phyloP scores from a whole-genome alignment of 64 coral and sea anemone genomes.

The Anthopleura sola region DNA sequence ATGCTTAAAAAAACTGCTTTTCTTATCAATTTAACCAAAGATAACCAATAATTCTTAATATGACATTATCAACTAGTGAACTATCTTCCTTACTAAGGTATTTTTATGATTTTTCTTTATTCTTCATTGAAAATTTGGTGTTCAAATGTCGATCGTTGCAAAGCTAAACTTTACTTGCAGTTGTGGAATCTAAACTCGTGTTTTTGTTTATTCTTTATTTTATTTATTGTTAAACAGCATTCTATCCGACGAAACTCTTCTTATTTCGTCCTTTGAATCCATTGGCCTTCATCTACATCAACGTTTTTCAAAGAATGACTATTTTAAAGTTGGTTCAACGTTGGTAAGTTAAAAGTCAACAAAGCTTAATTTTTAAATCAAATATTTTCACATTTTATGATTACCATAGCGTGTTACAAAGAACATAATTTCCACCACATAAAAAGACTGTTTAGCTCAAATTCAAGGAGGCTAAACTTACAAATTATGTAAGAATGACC shows the following conservation, averaged over 20 bases:
- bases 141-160: not conserved
- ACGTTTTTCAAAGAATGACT: constrained; percentile 69
- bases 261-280: constrained; percentile 67
- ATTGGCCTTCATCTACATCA: constrained; percentile 75
- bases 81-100: constrained; percentile 73
- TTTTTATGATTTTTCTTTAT: not conserved
- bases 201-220: not conserved
- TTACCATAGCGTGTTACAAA: too few species aligned
- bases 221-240: constrained; percentile 51
- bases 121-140: not conserved
- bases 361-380: too few species aligned
- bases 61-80: constrained; percentile 82
- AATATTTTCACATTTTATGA: too few species aligned
- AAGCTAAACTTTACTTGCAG: not conserved
- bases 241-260: constrained; percentile 76
- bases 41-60: constrained; percentile 3
- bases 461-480: too few species aligned
- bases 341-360: constrained; percentile 44
- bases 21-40: not conserved
- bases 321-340: constrained; percentile 89
- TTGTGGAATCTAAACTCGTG: too few species aligned
- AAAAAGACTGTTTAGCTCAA: too few species aligned
- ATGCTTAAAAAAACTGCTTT: constrained; percentile 4
- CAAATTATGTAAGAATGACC: too few species aligned
- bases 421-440: too few species aligned